Base-by-base conservation (phyloP, 2,888 invertebrate species). In the Macrophya annulata region DNA sequence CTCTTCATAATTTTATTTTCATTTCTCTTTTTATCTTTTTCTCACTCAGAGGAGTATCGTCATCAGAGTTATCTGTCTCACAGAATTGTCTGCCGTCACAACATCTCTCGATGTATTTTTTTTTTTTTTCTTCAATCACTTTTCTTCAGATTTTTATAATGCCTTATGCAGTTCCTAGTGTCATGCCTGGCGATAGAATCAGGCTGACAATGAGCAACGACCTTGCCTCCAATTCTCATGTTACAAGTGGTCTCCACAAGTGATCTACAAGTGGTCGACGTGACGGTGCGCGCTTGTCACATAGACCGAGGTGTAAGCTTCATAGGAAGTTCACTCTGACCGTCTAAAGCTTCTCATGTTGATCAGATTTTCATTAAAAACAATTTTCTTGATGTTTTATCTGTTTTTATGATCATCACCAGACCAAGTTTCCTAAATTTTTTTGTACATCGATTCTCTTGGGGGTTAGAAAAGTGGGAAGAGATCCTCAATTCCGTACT, bases 231-330 rank as follows among this genome's bases (percentile, higher is more conserved):
- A 21, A 62, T 81, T 81, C 81, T 81, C 81, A 81, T 17, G 81
- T 81, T 81, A 81, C 81, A 59, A 81, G 77, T 77, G 77, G 77
- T 31, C 77, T 77, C 77, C 25, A 10, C 21, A 81, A 81, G 81
- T 81, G 81, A 81, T 81, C 81, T 81, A 81, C 81, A 81, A 81
- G 81, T 81, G 81, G 81, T 81, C 62, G 81, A 81, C 72, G 72
- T 43, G 81, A 81, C 72, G 72, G 45, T 45, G 72, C 21, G 72
- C 74, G 74, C 74, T n/a, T 31, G 77, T 76, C 51, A 51, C 51
- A 51, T 25, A 31, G 3, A 43, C 43, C 72, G 48, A 76, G 76
- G 76, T 77, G 77, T 77, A 31, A 74, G 21, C 45, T 45, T 25
- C 45, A 25, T 9, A 12, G 21, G 71, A 17, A 71, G 8, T 9